Conservation (phyloP, 2,113 vertebrate genomes). For the Dicentrarchus labrax region DNA sequence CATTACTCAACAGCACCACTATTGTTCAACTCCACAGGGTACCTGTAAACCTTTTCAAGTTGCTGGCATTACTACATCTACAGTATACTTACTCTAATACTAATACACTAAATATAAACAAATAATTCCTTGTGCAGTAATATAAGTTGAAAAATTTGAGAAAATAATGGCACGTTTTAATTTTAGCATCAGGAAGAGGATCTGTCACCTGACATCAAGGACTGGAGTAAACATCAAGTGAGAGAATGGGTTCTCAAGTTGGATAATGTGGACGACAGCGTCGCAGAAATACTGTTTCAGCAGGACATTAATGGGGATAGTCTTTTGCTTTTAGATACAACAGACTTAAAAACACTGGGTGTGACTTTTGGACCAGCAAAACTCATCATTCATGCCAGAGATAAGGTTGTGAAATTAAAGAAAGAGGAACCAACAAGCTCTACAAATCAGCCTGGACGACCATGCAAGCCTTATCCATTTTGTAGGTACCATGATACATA, state of each 20-base stretch:
- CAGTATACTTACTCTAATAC: neutral
- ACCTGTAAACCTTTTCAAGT: neutral
- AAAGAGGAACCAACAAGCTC: slow-evolving; percentile 23
- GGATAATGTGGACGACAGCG: slow-evolving; percentile 45
- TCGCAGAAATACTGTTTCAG: slow-evolving; percentile 63
- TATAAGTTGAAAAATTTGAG: neutral
- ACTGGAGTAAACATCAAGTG: slow-evolving; percentile 76
- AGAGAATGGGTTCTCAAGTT: slow-evolving; percentile 65
- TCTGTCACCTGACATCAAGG: slow-evolving; percentile 62
- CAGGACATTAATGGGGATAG: slow-evolving; percentile 65
- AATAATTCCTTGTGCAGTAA: neutral
- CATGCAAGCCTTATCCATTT: slow-evolving; percentile 79
- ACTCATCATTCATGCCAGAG: slow-evolving; percentile 66
- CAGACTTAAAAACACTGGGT: slow-evolving; percentile 36
- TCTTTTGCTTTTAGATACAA: slow-evolving; percentile 64
- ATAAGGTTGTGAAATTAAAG: slow-evolving; percentile 62
- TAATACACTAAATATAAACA: neutral
- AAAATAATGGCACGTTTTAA: neutral
- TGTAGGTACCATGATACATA: slow-evolving; percentile 62
- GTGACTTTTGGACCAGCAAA: slow-evolving; percentile 72
- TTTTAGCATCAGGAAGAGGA: slow-evolving; percentile 49
- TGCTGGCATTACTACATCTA: neutral
- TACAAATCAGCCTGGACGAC: slow-evolving; percentile 24
- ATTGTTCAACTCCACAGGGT: too few relatives aligned
- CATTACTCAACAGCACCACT: too few relatives aligned